A percentile compares a stretch with the other conserved stretches of the same genome.
These are phyloP conservation scores for Parascotia fuliginaria DNA, from an alignment of 2,888 invertebrate species.

Conservation along the genomic window DNA sequence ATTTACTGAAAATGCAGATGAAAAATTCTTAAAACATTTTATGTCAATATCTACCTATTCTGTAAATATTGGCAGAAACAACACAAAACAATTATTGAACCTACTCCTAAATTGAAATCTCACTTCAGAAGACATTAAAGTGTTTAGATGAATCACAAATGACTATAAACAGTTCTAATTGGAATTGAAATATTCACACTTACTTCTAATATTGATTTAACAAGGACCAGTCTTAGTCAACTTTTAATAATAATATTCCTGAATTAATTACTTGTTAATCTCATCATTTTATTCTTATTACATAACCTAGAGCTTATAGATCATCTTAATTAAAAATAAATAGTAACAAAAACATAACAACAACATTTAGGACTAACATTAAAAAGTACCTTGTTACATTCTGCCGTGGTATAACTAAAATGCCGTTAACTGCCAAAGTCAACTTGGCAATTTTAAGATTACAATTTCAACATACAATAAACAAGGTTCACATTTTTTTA, in stretches of 20 bases:
- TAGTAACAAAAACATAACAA: not conserved
- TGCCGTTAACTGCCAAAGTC: too few relatives aligned
- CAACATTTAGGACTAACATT: too few relatives aligned
- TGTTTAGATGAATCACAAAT: conserved; percentile 38
- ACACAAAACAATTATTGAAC: not conserved
- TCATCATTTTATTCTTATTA: not conserved
- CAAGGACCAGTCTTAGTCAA: conserved; percentile 6
- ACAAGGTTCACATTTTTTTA: not conserved
- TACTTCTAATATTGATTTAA: conserved; percentile 1
- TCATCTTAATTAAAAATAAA: not conserved
- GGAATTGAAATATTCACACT: not conserved
- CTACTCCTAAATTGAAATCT: not conserved
- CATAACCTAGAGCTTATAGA: not conserved
- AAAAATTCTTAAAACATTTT: not conserved
- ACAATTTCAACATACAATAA: conserved; percentile 4
- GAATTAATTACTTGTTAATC: not conserved
- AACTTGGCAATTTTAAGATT: conserved; percentile 6
- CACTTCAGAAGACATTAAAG: conserved; percentile 21
- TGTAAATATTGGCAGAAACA: too few relatives aligned
- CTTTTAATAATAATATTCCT: not conserved
- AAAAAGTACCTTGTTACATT: not conserved
- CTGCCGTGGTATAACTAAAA: too few relatives aligned
- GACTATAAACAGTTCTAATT: conserved; percentile 13
- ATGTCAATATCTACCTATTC: not conserved
- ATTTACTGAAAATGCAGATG: not conserved